A percentile compares a stretch with the other conserved stretches of the same genome.
These are phyloP conservation scores for Lepidochitona cinerea DNA, from an alignment of 2,888 invertebrate genomes.

Conservation along the genomic window DNA sequence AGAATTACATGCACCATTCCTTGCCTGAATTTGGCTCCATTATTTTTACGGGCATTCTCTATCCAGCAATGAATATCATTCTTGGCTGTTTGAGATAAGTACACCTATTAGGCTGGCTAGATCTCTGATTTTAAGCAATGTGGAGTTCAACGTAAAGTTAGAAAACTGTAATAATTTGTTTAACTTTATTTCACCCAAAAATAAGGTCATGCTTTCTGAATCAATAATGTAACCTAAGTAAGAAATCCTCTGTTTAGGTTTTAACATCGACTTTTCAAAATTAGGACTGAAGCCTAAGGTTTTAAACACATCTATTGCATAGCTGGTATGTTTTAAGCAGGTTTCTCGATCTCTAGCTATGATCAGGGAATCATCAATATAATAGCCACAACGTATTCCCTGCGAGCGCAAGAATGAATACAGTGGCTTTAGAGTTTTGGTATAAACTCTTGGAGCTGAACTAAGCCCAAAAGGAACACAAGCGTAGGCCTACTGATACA, in stretches of 20 bases:
- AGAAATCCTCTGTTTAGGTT: background rate
- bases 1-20: background rate
- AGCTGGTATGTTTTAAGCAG: background rate
- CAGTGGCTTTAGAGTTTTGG: slow-evolving; percentile 28
- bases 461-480: slow-evolving; percentile 24
- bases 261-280: background rate
- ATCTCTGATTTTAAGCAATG: background rate
- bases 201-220: background rate
- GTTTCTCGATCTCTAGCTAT: slow-evolving; percentile 6
- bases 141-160: background rate
- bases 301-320: background rate
- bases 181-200: background rate
- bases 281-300: background rate
- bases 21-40: background rate
- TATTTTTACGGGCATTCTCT: background rate
- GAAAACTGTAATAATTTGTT: background rate
- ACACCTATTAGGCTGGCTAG: background rate
- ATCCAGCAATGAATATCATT: background rate
- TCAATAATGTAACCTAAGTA: background rate
- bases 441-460: slow-evolving; percentile 24
- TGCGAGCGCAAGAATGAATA: slow-evolving; percentile 20
- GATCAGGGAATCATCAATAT: slow-evolving; percentile 36
- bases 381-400: slow-evolving; percentile 25
- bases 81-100: background rate
- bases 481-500: slow-evolving; percentile 11